phyloP scores from a whole-genome alignment of 2,888 invertebrate genomes.

The Lithosia quadra region DNA sequence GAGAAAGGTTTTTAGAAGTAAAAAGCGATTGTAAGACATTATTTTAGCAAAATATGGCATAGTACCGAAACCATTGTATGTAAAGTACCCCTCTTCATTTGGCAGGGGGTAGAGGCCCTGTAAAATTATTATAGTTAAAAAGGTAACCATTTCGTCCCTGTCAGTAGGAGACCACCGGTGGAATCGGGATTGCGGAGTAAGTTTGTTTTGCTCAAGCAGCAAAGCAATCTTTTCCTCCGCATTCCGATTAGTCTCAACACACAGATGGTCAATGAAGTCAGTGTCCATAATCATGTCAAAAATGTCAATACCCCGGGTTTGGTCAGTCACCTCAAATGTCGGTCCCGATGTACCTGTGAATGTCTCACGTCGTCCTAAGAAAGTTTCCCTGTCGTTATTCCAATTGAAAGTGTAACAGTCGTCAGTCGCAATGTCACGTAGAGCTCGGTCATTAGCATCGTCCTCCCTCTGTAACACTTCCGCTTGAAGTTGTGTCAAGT shows the following conservation, averaged over 20 bases:
- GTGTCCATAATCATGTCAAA: not conserved
- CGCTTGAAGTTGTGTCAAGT: too few relatives aligned
- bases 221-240: too few relatives aligned
- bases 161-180: not conserved
- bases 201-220: not conserved
- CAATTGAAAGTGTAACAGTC: too few relatives aligned
- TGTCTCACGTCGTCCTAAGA: not conserved
- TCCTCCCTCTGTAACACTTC: not conserved
- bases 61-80: too few relatives aligned
- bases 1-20: too few relatives aligned
- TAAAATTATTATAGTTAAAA: too few relatives aligned
- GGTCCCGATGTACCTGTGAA: conserved; percentile 1
- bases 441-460: not conserved
- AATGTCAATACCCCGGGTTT: not conserved
- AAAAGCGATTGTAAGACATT: too few relatives aligned
- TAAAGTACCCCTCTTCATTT: too few relatives aligned
- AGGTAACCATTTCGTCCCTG: conserved; percentile 16
- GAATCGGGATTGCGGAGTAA: not conserved
- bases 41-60: too few relatives aligned
- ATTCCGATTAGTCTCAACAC: not conserved
- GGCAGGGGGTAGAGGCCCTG: too few relatives aligned
- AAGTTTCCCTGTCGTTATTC: not conserved
- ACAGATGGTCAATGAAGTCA: not conserved
- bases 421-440: not conserved
- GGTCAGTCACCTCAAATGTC: too few relatives aligned